Evolutionary conservation across 1,140 invertebrate genomes (phyloP), one percentile per base, ranked within the genome.

Genomic region (Apis cerana): DNA sequence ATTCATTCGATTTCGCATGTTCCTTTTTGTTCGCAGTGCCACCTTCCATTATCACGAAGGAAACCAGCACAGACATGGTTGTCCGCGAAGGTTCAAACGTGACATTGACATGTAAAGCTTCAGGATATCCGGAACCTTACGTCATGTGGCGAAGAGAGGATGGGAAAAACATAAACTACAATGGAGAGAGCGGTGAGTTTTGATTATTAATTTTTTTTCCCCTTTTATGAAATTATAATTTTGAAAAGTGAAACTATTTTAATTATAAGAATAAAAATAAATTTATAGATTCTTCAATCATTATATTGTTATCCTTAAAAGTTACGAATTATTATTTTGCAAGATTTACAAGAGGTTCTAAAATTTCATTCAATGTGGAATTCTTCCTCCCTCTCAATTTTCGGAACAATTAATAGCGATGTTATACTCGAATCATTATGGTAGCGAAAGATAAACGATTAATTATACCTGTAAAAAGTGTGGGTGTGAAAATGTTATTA

Each of bases 111-210:
- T 99, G 98, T 92, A 97, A 97, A 91, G 97, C 98, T n/a, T 95
- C 95, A 21, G 98, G 98, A 72, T 97, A 98, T 93, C 98, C 98
- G 0, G 97, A 97, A 83, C 98, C 98, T 69, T 98, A 98, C 90
- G 96, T 98, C 84, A 98, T 98, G 96, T 98, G 98, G 98, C 94
- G 97, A 65, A 94, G 98, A 64, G 97, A 98, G 93, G 98, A 98
- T 90, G 97, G 97, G 64, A 96, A 97, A 91, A 96, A 97, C 90
- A 97, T 98, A 92, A 96, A 97, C 92, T 98, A 97, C 93, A 97
- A 97, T 91, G 97, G 97, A 27, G 96, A 97, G 91, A 96, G 95
- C 89, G 97, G 97, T 97, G 95, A 95, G 92, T 91, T 61, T 77
- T 54, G 43, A 86, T 89, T 43, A 43, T 43, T 70, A n/a, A 92